Evolutionary conservation across 2,113 vertebrate species (phyloP).

Genomic region (Bubo blakistoni): DNA sequence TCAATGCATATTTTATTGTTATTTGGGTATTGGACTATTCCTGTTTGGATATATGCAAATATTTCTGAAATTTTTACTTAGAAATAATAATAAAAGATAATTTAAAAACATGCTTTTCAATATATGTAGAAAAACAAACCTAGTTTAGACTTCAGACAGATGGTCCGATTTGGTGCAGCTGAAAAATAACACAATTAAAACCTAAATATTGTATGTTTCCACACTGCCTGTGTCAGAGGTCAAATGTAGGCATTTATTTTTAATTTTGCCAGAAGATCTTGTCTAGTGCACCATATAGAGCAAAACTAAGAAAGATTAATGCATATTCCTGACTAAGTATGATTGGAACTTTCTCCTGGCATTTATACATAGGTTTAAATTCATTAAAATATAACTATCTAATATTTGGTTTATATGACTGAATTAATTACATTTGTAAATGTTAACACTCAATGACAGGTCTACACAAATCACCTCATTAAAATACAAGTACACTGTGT

Average conservation of each 20-base stretch:
- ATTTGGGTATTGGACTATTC: neutral
- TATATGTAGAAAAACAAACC: slow-evolving; percentile 53
- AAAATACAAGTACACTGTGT: slow-evolving; percentile 51
- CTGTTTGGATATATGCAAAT: slow-evolving; percentile 22
- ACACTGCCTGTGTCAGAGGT: slow-evolving; percentile 79
- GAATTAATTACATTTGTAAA: slow-evolving; percentile 71
- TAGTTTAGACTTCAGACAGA: slow-evolving; percentile 57
- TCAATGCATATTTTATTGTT: slow-evolving; percentile 17
- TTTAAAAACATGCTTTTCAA: slow-evolving; percentile 19
- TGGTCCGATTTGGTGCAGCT: slow-evolving; percentile 24
- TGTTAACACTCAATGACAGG: slow-evolving; percentile 59
- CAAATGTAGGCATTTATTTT: slow-evolving; percentile 76
- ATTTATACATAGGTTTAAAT: slow-evolving; percentile 73
- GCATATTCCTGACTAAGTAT: slow-evolving; percentile 71
- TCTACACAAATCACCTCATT: slow-evolving; percentile 55
- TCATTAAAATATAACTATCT: slow-evolving; percentile 63
- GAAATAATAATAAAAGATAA: slow-evolving; percentile 38
- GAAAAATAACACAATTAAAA: slow-evolving; percentile 65
- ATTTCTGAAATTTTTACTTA: slow-evolving; percentile 27
- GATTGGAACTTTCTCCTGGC: slow-evolving; percentile 78
- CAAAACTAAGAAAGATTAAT: slow-evolving; percentile 80
- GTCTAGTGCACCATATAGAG: slow-evolving; percentile 69
- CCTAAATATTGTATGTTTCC: slow-evolving; percentile 76
- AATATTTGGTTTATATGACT: slow-evolving; percentile 70
- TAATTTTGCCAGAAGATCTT: slow-evolving; percentile 70